Evolutionary conservation across 1,140 invertebrate species (phyloP).

Genomic region (Protaetia brevitarsis): DNA sequence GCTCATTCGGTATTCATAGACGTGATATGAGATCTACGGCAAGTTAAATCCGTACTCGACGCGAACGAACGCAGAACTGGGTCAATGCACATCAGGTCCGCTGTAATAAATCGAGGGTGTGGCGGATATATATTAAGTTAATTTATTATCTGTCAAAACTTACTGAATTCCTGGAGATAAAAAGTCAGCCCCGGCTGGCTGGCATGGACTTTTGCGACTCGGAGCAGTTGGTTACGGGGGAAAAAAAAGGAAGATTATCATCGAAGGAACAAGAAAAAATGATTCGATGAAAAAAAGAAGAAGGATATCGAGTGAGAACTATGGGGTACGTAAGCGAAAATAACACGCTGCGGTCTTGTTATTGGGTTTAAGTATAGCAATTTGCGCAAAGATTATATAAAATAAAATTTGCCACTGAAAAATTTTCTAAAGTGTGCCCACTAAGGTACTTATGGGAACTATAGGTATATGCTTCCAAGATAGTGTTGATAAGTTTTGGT

Average conservation of each 20-base stretch:
- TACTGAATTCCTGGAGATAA: constrained; percentile 23
- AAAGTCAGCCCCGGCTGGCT: constrained; percentile 7
- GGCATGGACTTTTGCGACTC: not conserved
- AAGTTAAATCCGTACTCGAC: not conserved
- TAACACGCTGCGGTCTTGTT: constrained; percentile 26
- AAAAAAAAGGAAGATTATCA: constrained; percentile 9
- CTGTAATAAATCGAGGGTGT: constrained; percentile 31
- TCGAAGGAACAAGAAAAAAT: not conserved
- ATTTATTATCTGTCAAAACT: constrained; percentile 29
- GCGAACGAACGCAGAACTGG: not conserved
- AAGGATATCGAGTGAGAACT: not conserved
- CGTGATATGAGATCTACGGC: constrained; percentile 31
- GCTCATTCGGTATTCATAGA: constrained; percentile 33
- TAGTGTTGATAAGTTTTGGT: too few species aligned
- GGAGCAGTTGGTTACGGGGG: too few species aligned
- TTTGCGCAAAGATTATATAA: constrained; percentile 27
- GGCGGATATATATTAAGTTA: constrained; percentile 30
- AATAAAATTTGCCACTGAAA: constrained; percentile 31
- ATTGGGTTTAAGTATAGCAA: constrained; percentile 29
- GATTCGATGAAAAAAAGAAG: not conserved
- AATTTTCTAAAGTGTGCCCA: too few species aligned
- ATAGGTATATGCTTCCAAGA: too few species aligned
- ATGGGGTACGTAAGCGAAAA: constrained; percentile 20
- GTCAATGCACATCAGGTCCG: not conserved
- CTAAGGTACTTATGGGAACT: too few species aligned